These are phyloP conservation scores for Tetramorium bicarinatum DNA, from an alignment of 2,888 invertebrate genomes.

Conservation along the genomic window DNA sequence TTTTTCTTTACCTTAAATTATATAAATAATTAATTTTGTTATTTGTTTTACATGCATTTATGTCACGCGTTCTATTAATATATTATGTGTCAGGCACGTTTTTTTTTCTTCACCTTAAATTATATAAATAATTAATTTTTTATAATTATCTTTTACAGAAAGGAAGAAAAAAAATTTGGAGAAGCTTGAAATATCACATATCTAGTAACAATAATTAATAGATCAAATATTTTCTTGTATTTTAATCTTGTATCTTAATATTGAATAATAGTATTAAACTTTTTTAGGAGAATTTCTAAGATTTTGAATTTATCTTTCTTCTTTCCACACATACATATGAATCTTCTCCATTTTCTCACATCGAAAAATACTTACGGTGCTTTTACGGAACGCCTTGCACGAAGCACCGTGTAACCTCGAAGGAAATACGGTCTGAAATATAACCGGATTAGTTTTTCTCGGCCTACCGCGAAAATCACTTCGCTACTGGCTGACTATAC, in stretches of 20 bases:
- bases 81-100: neutral
- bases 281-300: neutral
- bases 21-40: constrained; percentile 10
- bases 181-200: neutral
- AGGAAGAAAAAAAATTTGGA: neutral
- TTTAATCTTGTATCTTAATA: neutral
- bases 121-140: constrained; percentile 11
- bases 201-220: neutral
- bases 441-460: constrained; percentile 47
- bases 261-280: neutral
- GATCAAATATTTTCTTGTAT: neutral
- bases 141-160: neutral
- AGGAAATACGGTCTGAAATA: constrained; percentile 40
- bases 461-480: constrained; percentile 47
- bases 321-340: neutral
- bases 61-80: neutral
- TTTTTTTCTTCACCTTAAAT: neutral
- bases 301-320: constrained; percentile 12
- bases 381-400: constrained; percentile 18
- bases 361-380: constrained; percentile 39
- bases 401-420: neutral
- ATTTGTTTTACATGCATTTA: neutral
- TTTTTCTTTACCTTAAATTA: neutral
- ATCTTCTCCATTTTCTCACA: constrained; percentile 15
- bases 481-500: constrained; percentile 7